Evolutionary conservation across 2,113 vertebrate genomes (phyloP).

Genomic region (Regulus satrapa): DNA sequence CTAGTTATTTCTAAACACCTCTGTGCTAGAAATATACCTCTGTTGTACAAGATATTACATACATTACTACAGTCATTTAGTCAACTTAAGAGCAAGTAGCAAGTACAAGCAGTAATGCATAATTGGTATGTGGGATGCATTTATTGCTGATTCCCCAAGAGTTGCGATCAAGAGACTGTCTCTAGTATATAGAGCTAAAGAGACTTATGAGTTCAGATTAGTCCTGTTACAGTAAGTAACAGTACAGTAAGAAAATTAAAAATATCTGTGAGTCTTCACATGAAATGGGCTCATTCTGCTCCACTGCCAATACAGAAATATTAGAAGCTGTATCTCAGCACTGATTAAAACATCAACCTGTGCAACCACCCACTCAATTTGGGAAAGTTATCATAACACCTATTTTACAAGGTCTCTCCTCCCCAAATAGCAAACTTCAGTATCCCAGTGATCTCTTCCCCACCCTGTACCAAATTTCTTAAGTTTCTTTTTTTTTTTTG

Average conservation of each 20-base stretch:
- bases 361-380: rapidly evolving
- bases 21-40: not conserved
- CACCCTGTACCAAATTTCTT: not conserved
- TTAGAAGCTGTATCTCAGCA: not conserved
- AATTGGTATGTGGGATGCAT: not conserved
- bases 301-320: not conserved
- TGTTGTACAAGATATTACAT: not conserved
- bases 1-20: not conserved
- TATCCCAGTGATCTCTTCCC: not conserved
- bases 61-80: not conserved
- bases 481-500: not conserved
- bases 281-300: not conserved
- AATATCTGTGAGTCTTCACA: not conserved
- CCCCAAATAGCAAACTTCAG: not conserved
- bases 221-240: not conserved
- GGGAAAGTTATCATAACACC: not conserved
- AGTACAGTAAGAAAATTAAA: too few relatives aligned
- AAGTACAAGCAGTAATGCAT: not conserved
- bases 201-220: not conserved
- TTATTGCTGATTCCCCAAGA: not conserved
- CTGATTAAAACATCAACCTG: not conserved
- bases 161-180: not conserved
- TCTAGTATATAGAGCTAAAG: not conserved
- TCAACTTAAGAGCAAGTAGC: not conserved
- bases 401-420: not conserved